Percentiles rank a stretch among this genome's conserved stretches.
Conservation (phyloP, 1,140 invertebrate species). For the Drosophila littoralis region DNA sequence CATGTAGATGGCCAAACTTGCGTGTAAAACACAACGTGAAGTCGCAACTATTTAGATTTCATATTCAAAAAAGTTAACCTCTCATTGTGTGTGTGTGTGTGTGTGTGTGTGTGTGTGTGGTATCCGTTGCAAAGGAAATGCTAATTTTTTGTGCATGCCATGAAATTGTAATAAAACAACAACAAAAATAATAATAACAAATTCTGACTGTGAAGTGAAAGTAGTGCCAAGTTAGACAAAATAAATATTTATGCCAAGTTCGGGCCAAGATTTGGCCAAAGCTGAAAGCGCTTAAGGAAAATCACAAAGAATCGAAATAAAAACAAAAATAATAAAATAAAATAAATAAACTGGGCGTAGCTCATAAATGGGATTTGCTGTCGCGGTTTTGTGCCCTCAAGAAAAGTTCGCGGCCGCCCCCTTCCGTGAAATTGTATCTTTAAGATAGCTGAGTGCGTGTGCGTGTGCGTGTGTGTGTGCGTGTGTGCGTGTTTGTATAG, state of each 20-base stretch:
- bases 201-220: slow-evolving; percentile 24
- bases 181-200: slow-evolving; percentile 8
- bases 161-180: slow-evolving; percentile 22
- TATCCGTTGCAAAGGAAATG: slow-evolving; percentile 11
- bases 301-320: slow-evolving; percentile 14
- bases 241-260: slow-evolving; percentile 8
- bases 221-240: background rate
- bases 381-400: slow-evolving; percentile 22
- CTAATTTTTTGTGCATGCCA: slow-evolving; percentile 37
- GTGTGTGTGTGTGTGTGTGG: too few species aligned
- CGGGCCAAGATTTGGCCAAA: background rate
- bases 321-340: background rate
- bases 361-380: slow-evolving; percentile 19
- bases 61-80: slow-evolving; percentile 5
- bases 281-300: slow-evolving; percentile 17
- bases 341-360: slow-evolving; percentile 6
- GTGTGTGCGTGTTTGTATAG: too few species aligned
- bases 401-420: background rate
- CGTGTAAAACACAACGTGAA: slow-evolving; percentile 27
- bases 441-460: background rate
- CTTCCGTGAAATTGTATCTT: slow-evolving; percentile 23
- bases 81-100: slow-evolving; percentile 11
- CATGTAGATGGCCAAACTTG: slow-evolving; percentile 22
- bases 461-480: too few species aligned
- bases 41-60: slow-evolving; percentile 31